Evolutionary conservation across 2,888 invertebrate genomes (phyloP), one percentile per base, ranked within the genome.

Genomic region (Drosophila peninsularis): DNA sequence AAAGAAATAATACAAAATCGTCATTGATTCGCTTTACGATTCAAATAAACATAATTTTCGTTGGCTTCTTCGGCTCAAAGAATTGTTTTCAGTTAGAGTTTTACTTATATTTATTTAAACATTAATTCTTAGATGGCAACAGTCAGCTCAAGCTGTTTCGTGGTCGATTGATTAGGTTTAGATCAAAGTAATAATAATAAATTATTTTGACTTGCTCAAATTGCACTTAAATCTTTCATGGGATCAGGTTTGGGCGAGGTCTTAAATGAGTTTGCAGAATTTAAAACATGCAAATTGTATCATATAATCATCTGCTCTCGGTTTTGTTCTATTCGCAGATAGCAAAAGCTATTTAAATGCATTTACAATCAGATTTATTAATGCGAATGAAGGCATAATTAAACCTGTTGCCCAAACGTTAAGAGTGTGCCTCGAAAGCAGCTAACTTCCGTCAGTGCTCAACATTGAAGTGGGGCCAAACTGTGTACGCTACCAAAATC

Each of bases 391-490:
- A 57, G 36, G n/a, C 19, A 42, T 32, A 36, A 49, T 36, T 54
- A 62, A 67, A 64, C 50, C 60, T 24, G 60, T 53, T 52, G 52
- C 24, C 24, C 55, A 54, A 44, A 36, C 41, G 17, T 21, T 17
- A 17, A 41, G 39, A 64, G 47, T 41, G 4, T 34, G 39, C 24
- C 66, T 55, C 39, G 34, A 44, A 45, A 42, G 42, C 63, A 54
- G 41, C 37, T 19, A 21, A 68, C 64, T 72, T 75, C 75, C 75
- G 76, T 60, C 76, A 67, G 14, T 17, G 37, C 13, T 30, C 68
- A 75, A 68, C 70, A 55, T 62, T 60, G 44, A 52, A 71, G 68
- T 61, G 42, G 27, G 56, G 57, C 47, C 66, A 56, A 63, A 27
- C 45, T 21, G 14, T 41, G 47, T 44, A 49, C n/a, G 49, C 11